phyloP scores from a whole-genome alignment of 1,140 invertebrate genomes.

The Acromyrmex heyeri region DNA sequence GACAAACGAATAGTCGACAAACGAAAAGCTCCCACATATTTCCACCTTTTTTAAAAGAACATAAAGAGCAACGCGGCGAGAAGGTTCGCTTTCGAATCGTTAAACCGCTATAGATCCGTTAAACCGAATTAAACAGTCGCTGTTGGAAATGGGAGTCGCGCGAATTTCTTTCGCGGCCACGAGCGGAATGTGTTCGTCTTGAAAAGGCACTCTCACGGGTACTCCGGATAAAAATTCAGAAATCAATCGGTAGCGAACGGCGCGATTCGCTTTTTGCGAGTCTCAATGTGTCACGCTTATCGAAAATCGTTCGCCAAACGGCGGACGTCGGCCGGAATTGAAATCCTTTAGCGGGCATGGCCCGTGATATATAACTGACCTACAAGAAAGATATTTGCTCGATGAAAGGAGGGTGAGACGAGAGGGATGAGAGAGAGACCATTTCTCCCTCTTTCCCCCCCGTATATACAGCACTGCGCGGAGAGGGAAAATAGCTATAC shows the following conservation, averaged over 20 bases:
- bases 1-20: constrained; percentile 1
- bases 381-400: constrained; percentile 59
- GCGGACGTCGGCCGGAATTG: constrained; percentile 55
- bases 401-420: background rate
- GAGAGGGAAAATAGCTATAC: constrained; percentile 29
- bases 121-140: constrained; percentile 39
- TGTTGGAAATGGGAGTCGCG: background rate
- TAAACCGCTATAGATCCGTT: background rate
- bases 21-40: background rate
- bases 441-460: background rate
- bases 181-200: background rate
- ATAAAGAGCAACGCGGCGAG: background rate
- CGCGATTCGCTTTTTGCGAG: constrained; percentile 38
- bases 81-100: background rate
- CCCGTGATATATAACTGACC: constrained; percentile 60
- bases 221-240: constrained; percentile 39
- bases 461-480: background rate
- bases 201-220: constrained; percentile 22
- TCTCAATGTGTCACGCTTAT: constrained; percentile 50
- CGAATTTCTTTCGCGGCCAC: constrained; percentile 34
- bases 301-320: constrained; percentile 60
- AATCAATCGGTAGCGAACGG: constrained; percentile 40
- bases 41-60: background rate
- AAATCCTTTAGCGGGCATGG: constrained; percentile 59
- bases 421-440: background rate